A percentile compares a stretch with the other conserved stretches of the same genome.
phyloP scores from a whole-genome alignment of 2,113 vertebrate species.

The Xiphophorus maculatus region DNA sequence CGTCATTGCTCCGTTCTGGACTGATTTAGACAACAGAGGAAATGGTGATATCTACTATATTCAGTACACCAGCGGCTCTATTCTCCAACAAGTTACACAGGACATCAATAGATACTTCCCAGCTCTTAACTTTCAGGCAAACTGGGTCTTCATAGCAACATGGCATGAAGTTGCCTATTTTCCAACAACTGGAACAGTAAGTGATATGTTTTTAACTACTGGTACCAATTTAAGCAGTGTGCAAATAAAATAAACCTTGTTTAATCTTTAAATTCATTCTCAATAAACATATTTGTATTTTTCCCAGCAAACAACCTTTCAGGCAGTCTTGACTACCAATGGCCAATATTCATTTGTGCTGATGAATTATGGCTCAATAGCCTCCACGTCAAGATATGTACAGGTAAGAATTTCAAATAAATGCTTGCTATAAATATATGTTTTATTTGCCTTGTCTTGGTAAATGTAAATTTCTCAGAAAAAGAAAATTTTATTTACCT shows the following conservation, averaged over 20 bases:
- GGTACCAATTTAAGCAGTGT: not conserved
- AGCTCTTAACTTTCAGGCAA: not conserved
- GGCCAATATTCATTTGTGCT: conserved; percentile 60
- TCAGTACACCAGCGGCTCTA: rapidly evolving
- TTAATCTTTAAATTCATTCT: not conserved
- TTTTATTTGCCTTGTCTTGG: no score
- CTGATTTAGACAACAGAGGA: conserved; percentile 51
- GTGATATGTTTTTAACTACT: conserved; percentile 20
- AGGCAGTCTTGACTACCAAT: conserved; percentile 67
- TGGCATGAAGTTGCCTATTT: conserved; percentile 78
- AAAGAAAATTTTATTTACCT: not conserved
- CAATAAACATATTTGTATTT: not conserved
- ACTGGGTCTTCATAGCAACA: conserved; percentile 72
- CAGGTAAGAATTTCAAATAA: conserved; percentile 47
- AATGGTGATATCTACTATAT: conserved; percentile 61
- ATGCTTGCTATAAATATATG: rapidly evolving
- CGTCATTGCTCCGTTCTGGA: conserved; percentile 72
- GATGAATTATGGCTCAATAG: conserved; percentile 70
- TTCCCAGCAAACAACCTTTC: conserved; percentile 57
- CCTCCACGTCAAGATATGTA: rapidly evolving
- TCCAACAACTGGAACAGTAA: conserved; percentile 21
- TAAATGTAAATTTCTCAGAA: no score
- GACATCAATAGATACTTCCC: conserved; percentile 73
- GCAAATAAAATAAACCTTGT: no score
- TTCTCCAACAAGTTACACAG: conserved; percentile 51